These are phyloP conservation scores for Solea senegalensis DNA, from an alignment of 2,113 vertebrate species.

Conservation along the genomic window DNA sequence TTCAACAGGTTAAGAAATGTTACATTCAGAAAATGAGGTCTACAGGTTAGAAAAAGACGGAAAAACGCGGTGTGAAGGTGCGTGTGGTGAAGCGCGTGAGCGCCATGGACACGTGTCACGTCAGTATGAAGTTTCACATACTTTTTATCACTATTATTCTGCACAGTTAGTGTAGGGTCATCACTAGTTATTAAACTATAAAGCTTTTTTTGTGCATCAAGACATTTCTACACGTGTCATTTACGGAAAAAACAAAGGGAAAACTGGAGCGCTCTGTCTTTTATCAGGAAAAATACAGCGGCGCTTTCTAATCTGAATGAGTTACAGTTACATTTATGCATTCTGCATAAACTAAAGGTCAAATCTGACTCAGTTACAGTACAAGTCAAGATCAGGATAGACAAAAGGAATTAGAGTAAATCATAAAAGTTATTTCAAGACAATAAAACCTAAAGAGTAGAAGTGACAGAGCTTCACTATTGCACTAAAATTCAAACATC, in stretches of 20 bases:
- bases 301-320: no score
- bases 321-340: no score
- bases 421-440: background rate
- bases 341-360: slow-evolving; percentile 1
- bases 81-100: background rate
- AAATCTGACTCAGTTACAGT: slow-evolving; percentile 18
- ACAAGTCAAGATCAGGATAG: background rate
- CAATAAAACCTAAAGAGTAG: background rate
- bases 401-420: background rate
- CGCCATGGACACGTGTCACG: background rate
- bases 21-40: slow-evolving; percentile 75
- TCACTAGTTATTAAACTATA: background rate
- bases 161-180: no score
- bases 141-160: no score
- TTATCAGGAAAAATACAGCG: no score
- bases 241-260: background rate
- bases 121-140: background rate
- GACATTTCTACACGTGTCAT: slow-evolving; percentile 12
- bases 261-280: no score
- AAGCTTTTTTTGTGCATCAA: background rate
- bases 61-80: slow-evolving; percentile 12
- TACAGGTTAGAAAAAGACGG: slow-evolving; percentile 40
- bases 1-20: slow-evolving; percentile 53
- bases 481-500: slow-evolving; percentile 51
- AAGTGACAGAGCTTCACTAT: slow-evolving; percentile 47